Percentiles rank a stretch among this genome's conserved stretches.
These are phyloP conservation scores for Streptopelia turtur DNA, from an alignment of 2,797 vertebrate species.

Conservation along the genomic window DNA sequence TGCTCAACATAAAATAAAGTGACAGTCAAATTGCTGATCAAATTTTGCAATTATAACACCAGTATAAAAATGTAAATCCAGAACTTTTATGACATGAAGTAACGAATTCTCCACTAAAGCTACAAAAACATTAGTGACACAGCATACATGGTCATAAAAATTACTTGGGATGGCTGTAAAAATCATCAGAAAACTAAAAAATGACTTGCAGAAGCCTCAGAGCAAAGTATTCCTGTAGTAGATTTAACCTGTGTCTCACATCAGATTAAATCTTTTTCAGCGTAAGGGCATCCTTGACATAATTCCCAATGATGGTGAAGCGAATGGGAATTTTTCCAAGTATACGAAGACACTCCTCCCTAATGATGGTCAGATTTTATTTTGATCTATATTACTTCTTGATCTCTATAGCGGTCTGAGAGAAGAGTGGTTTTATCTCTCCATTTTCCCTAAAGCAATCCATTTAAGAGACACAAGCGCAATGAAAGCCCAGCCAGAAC, in stretches of 20 bases:
- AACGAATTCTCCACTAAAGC: neutral
- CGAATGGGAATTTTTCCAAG: neutral
- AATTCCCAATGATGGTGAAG: neutral
- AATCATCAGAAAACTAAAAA: neutral
- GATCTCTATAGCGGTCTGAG: neutral
- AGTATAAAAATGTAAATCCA: conserved; percentile 55
- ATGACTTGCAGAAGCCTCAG: neutral
- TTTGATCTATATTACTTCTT: neutral
- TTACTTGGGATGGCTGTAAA: neutral
- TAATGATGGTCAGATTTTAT: neutral
- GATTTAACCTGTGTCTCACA: neutral
- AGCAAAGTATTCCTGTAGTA: neutral
- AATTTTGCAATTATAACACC: conserved; percentile 42
- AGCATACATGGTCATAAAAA: neutral
- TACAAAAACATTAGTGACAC: neutral
- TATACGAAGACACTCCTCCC: neutral
- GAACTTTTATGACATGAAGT: conserved; percentile 10
- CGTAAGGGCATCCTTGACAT: neutral
- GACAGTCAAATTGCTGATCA: conserved; percentile 61
- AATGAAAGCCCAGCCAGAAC: neutral
- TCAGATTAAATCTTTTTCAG: neutral
- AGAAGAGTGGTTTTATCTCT: neutral
- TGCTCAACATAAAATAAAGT: conserved; percentile 51
- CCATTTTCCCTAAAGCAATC: neutral
- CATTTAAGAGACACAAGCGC: neutral